phyloP scores from a whole-genome alignment of 2,113 vertebrate species.

The Chloropsis cyanopogon region DNA sequence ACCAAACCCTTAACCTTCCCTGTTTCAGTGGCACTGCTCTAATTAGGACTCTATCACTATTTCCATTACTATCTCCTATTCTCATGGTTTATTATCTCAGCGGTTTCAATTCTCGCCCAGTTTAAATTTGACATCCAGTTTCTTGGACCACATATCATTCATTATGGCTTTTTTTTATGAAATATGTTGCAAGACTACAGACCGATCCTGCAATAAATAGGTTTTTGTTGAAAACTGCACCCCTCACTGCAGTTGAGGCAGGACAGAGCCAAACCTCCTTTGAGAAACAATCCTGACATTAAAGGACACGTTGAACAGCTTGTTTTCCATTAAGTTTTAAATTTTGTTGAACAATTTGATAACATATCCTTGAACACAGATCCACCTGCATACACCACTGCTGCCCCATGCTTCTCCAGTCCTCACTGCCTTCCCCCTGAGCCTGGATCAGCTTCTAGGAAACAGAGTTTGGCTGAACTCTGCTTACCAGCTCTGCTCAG shows the following conservation, averaged over 20 bases:
- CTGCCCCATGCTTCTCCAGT: neutral
- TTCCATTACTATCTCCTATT: slow-evolving; percentile 60
- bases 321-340: neutral
- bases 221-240: neutral
- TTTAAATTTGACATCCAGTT: slow-evolving; percentile 52
- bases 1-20: slow-evolving; percentile 65
- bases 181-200: neutral
- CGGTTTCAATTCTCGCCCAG: slow-evolving; percentile 46
- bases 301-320: neutral
- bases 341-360: neutral
- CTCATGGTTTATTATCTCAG: slow-evolving; percentile 57
- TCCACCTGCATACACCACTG: rapidly evolving
- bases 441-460: neutral
- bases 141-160: slow-evolving; percentile 50
- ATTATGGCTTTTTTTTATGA: slow-evolving; percentile 28
- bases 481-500: neutral
- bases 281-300: neutral
- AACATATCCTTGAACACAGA: neutral
- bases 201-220: neutral
- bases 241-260: neutral
- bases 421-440: neutral
- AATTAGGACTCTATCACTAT: slow-evolving; percentile 59
- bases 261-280: neutral
- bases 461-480: neutral
- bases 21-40: slow-evolving; percentile 60